Base-by-base conservation (phyloP, 92 coral and sea anemone genomes). In the Paragorgia papillata region DNA sequence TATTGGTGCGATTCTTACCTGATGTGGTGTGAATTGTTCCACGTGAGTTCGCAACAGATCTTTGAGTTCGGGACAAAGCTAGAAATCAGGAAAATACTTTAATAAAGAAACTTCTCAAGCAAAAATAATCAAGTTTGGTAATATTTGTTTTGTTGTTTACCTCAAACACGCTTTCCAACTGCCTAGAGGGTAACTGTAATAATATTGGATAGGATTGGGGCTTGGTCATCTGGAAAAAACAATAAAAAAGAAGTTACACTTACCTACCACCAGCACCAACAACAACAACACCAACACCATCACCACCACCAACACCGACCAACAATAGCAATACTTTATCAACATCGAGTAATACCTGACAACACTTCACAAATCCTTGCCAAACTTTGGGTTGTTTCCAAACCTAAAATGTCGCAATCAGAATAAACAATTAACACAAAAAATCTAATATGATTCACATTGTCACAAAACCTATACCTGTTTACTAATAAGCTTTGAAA, bases 311-410 rank as follows among this genome's bases (percentile, higher is more conserved):
- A 46, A 46, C 53, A 46, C 2, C 39, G 18, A 57, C 29, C 58
- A 75, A 51, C 50, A 49, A 32, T 27, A 21, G 22, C 31, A 40
- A 21, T 19, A 39, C 54, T 1, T 56, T 25, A 46, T 31, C 40
- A 27, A 27, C 24, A 7, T 20, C 21, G 28, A 27, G n/a, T 22
- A 62, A 26, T 81, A 93, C 97, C 97, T 95, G 99, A 28, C 99
- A 95, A 69, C 99, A 95, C 56, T 95, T 95, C 49, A 95, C 97
- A 76, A 94, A 95, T 19, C 99, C 99, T 78, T 95, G 99, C 99
- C 99, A 95, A 15, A 95, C 99, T 87, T 95, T 95, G 10, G 99
- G 99, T 62, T 95, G 99, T 84, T 95, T 95, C 99, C 99, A 95
- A 31, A 95, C 99, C 99, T 95, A 76, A 63, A 19, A 34, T 28